Conservation (phyloP, 2,888 invertebrate species). For the Tenodera sinensis region DNA sequence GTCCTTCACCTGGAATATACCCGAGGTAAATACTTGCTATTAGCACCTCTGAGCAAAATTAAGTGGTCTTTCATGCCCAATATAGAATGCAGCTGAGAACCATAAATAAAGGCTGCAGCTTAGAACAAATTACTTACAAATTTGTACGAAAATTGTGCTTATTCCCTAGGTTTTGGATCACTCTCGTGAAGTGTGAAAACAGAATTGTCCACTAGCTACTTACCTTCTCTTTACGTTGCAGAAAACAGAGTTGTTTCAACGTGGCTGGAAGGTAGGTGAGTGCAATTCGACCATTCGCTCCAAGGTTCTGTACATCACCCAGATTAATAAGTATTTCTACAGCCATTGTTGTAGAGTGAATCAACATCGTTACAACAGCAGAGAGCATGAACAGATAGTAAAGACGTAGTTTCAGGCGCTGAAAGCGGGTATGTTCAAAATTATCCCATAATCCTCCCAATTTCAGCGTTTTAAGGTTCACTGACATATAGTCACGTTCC, state of each 20-base stretch:
- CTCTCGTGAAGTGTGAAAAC: no score
- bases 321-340: background rate
- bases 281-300: background rate
- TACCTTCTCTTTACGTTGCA: background rate
- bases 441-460: background rate
- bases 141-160: no score
- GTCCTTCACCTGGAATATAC: background rate
- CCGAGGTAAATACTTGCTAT: no score
- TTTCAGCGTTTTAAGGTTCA: background rate
- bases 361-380: background rate
- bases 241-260: background rate
- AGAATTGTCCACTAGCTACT: background rate
- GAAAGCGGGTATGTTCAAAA: background rate
- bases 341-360: background rate
- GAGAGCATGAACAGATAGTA: background rate
- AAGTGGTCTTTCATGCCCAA: no score
- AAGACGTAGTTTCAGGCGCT: background rate
- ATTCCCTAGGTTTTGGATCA: no score
- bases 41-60: no score
- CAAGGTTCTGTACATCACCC: background rate
- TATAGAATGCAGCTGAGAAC: no score
- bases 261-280: background rate
- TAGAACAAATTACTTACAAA: no score
- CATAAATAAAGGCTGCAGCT: no score
- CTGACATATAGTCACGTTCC: background rate